Conservation (phyloP, 2,113 vertebrate species). For the Carassius carassius region DNA sequence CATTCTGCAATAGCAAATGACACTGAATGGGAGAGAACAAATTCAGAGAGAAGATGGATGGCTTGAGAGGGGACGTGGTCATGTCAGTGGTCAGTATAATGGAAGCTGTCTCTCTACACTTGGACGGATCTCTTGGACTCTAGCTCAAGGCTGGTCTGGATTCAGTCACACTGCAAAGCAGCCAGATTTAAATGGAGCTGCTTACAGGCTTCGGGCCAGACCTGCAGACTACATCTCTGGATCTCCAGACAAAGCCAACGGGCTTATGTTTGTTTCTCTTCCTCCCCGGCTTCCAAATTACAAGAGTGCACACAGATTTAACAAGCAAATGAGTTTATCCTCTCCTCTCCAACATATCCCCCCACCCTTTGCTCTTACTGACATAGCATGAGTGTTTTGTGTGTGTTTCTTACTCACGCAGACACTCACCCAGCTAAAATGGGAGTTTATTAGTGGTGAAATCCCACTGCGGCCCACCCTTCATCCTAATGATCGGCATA, state of each 20-base stretch:
- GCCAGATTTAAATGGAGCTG: constrained; percentile 30
- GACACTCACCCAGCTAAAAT: not conserved
- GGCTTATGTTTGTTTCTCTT: constrained; percentile 14
- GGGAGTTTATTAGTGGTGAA: not conserved
- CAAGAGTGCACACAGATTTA: constrained; percentile 27
- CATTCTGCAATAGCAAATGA: not conserved
- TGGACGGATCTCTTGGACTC: constrained; percentile 32
- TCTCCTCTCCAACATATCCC: not conserved
- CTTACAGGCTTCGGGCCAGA: constrained; percentile 42
- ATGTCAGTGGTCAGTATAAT: constrained; percentile 42
- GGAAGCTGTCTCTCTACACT: constrained; percentile 21
- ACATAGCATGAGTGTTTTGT: constrained; percentile 2
- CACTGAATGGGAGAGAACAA: not conserved
- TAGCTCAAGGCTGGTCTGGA: constrained; percentile 38
- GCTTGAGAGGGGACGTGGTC: constrained; percentile 23
- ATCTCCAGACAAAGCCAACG: constrained; percentile 17
- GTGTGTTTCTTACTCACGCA: constrained; percentile 10
- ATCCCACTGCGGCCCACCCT: not conserved
- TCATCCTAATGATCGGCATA: constrained; percentile 10
- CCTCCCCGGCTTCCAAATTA: constrained; percentile 25
- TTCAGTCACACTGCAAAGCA: constrained; percentile 32
- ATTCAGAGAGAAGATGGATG: constrained; percentile 3
- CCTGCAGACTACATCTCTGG: constrained; percentile 32
- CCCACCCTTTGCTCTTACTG: constrained; percentile 7
- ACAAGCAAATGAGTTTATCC: constrained; percentile 22